Evolutionary conservation across 2,888 invertebrate species (phyloP).

Genomic region (Acholoe squamosa): DNA sequence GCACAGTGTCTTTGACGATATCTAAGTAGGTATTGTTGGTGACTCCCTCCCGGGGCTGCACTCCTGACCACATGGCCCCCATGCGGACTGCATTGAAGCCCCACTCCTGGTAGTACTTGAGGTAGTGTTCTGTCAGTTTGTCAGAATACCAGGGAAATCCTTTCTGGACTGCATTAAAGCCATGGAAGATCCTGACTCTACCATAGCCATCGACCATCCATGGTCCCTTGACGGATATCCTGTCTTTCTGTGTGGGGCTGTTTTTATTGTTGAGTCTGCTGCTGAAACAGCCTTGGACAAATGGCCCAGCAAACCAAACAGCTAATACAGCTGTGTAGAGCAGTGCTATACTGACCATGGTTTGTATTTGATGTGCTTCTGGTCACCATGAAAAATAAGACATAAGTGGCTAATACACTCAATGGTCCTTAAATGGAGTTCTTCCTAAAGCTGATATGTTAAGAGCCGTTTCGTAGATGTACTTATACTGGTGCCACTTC

Average conservation of each 20-base stretch:
- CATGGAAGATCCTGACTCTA: constrained; percentile 75
- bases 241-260: background rate
- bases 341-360: no score
- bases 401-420: no score
- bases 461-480: no score
- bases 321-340: background rate
- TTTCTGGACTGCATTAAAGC: constrained; percentile 75
- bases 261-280: background rate
- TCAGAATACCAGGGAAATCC: constrained; percentile 72
- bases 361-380: no score
- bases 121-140: constrained; percentile 72
- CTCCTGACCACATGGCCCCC: constrained; percentile 77
- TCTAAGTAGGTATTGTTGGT: constrained; percentile 74
- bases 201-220: constrained; percentile 72
- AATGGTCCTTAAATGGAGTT: no score
- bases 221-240: constrained; percentile 21
- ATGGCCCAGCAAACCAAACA: background rate
- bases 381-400: no score
- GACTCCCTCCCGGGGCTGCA: constrained; percentile 69
- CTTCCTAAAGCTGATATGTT: no score
- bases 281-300: background rate
- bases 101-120: constrained; percentile 71
- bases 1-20: constrained; percentile 69
- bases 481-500: no score
- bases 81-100: constrained; percentile 78